Base-by-base conservation (phyloP, 2,113 vertebrate genomes). In the Lanius ludovicianus region DNA sequence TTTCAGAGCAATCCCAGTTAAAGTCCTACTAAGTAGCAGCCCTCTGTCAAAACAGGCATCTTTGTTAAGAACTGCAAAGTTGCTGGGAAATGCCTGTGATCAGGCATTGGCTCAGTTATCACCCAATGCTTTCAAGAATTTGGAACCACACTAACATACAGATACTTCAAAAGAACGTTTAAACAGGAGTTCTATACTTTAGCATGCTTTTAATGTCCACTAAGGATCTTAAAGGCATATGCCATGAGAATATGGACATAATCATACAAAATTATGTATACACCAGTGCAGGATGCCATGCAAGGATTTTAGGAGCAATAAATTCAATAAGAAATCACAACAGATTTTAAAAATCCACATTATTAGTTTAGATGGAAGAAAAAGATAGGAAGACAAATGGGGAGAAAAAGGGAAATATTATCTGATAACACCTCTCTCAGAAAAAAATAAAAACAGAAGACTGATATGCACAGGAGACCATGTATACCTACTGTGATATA, bases 231-330 rank as follows among this genome's bases (percentile, higher is more conserved):
- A 82, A 78, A 75, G 33, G 23, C 35, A 68, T 46, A 71, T 3
- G 46, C 3, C 17, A 59, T 2, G 1, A 79, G 17, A 76, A 67
- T 33, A 76, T 9, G 12, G 21, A 64, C 12, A 55, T 18, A 46
- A 67, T 37, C 22, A 80, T 21, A 55, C 2, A 67, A 71, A 80
- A 73, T n/a, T 20, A 59, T 0, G 2, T 6, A 63, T 42, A n/a
- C 6, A 73, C 1, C 1, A 4, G 69, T 21, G 20, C 4, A 87
- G 33, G 20, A 55, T 24, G 23, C 8, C 1, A 1, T 50, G 18
- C n/a, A 57, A 89, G 25, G 21, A 63, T 46, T 75, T 88, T 53
- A 78, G 30, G 1, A 83, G 35, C 9, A 79, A 53, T 53, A 71
- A 85, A 62, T 20, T 47, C 15, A 35, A 39, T 14, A 28, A 63